These are phyloP conservation scores for Carassius carassius DNA, from an alignment of 2,113 vertebrate genomes.

Conservation along the genomic window DNA sequence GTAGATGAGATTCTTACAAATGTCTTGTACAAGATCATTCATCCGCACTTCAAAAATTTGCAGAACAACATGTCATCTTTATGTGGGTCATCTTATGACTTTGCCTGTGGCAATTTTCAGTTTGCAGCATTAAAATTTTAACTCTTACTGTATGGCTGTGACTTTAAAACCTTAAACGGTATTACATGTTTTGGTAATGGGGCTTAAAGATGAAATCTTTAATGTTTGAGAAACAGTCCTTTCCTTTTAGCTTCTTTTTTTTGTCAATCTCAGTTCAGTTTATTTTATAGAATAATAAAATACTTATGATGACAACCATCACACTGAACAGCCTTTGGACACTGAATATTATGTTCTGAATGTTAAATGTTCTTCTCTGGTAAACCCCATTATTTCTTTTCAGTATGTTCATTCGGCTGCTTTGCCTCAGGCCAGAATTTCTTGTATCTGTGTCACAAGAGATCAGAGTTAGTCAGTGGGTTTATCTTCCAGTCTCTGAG, in stretches of 20 bases:
- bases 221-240: not conserved
- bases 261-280: not conserved
- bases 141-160: not conserved
- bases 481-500: not conserved
- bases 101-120: slow-evolving; percentile 14
- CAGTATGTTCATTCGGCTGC: slow-evolving; percentile 20
- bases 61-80: slow-evolving; percentile 8
- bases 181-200: not conserved
- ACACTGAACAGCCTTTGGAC: not conserved
- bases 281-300: not conserved
- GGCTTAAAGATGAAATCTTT: not conserved
- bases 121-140: not conserved
- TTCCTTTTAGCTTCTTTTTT: not conserved
- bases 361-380: slow-evolving; percentile 16
- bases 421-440: slow-evolving; percentile 21
- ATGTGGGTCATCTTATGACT: slow-evolving; percentile 11
- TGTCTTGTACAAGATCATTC: not conserved
- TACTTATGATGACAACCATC: slow-evolving; percentile 13
- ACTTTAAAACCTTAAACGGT: not conserved
- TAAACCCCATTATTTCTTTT: slow-evolving; percentile 28
- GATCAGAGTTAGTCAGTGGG: slow-evolving; percentile 24
- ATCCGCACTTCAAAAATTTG: not conserved
- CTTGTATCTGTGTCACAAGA: slow-evolving; percentile 40
- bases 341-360: slow-evolving; percentile 30
- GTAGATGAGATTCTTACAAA: slow-evolving; percentile 7